phyloP scores from a whole-genome alignment of 1,140 invertebrate species.

The Ips nitidus region DNA sequence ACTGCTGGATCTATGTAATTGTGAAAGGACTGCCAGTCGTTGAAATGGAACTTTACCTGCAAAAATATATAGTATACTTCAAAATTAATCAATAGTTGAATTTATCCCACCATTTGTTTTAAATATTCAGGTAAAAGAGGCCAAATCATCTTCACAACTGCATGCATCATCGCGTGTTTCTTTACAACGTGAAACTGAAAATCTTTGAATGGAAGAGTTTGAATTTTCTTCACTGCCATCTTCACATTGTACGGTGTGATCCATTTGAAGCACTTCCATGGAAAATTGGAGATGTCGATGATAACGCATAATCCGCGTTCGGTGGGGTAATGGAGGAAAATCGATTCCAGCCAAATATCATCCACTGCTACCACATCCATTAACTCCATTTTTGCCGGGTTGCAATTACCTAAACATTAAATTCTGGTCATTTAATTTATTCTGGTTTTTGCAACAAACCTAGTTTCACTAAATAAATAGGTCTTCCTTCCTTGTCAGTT shows the following conservation, averaged over 20 bases:
- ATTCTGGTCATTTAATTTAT: not conserved
- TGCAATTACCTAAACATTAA: conserved; percentile 34
- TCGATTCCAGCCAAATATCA: conserved; percentile 35
- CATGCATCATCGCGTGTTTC: conserved; percentile 38
- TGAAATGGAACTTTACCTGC: conserved; percentile 44
- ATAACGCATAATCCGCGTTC: conserved; percentile 49
- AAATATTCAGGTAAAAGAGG: conserved; percentile 44
- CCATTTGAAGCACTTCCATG: conserved; percentile 48
- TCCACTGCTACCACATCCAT: conserved; percentile 33
- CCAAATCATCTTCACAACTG: conserved; percentile 42
- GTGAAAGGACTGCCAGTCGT: conserved; percentile 37
- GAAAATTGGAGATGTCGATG: conserved; percentile 48
- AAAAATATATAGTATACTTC: conserved; percentile 9
- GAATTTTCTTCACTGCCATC: conserved; percentile 44
- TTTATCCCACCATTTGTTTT: conserved; percentile 44
- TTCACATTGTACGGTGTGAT: conserved; percentile 48
- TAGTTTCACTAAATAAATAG: conserved; percentile 48
- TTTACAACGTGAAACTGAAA: conserved; percentile 47
- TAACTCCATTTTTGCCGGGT: conserved; percentile 31
- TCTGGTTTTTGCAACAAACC: conserved; percentile 26
- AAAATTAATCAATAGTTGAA: not conserved
- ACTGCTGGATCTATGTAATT: conserved; percentile 38
- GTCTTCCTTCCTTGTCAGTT: conserved; percentile 47
- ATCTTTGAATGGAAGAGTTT: conserved; percentile 44
- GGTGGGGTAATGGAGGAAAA: conserved; percentile 27